Evolutionary conservation across 1,140 invertebrate species (phyloP), one percentile per base, ranked within the genome.

Genomic region (Lepidurus apus): DNA sequence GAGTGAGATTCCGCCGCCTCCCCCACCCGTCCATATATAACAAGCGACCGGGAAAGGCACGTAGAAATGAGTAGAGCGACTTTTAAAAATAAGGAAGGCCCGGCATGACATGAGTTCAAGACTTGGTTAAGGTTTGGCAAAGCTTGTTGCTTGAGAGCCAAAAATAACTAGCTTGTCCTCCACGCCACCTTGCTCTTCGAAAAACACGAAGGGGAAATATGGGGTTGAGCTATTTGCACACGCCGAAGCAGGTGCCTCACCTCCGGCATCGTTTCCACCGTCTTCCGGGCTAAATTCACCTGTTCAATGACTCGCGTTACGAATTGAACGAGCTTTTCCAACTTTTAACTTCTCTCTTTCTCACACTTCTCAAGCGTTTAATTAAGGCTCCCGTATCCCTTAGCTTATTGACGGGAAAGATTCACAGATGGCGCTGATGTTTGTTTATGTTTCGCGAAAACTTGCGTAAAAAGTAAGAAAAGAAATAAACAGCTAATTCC

Each of bases 171-270:
- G 53, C 13, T 65, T 65, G 53, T 65, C 53, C 53, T 65, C 53
- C 53, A 65, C 53, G 53, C 53, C 53, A 65, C 53, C 53, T 65
- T 65, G 53, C 53, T 65, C 53, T 65, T 7, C 21, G 53, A 65
- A 65, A 65, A 65, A 65, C 53, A 65, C 17, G 17, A 13, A n/a
- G 13, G 13, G 53, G 53, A 21, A n/a, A 7, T 7, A 65, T 21
- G 7, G 53, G 7, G 53, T 65, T 13, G 17, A 9, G 53, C 53
- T 65, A 9, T 21, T 65, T 13, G 53, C 53, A 21, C 17, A 65
- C 53, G 53, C 7, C 53, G 34, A 65, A 65, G 53, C 53, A 65
- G 53, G 53, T 65, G 53, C 53, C 21, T 65, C 53, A 13, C 21
- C 21, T 65, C 53, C 53, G 17, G 21, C 21, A 65, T 65, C 53